Evolutionary conservation across 2,113 vertebrate genomes (phyloP).

Genomic region (Phalacrocorax aristotelis): DNA sequence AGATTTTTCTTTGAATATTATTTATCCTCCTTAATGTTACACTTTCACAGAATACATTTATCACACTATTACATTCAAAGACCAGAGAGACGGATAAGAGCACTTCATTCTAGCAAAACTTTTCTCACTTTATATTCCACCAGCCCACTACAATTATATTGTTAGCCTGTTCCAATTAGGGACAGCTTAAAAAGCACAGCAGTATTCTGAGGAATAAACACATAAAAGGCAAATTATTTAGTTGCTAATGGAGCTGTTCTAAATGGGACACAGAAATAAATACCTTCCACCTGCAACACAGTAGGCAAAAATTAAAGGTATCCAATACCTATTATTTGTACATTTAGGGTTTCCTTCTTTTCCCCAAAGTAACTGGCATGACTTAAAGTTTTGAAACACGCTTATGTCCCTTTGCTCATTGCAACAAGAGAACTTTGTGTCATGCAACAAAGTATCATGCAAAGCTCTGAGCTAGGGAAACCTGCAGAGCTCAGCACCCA

Average conservation of each 20-base stretch:
- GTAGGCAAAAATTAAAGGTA: not conserved
- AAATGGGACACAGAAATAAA: not conserved
- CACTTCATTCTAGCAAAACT: conserved; percentile 1
- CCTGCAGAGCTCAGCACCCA: not conserved
- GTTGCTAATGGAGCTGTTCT: not conserved
- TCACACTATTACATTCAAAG: not conserved
- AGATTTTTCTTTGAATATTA: not conserved
- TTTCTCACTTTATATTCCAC: not conserved
- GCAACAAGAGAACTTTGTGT: not conserved
- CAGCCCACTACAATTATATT: not conserved
- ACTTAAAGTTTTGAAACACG: not conserved
- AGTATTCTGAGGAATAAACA: conserved; percentile 10
- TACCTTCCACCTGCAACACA: not conserved
- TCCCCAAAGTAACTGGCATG: not conserved
- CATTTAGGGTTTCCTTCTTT: not conserved
- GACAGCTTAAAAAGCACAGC: conserved; percentile 23
- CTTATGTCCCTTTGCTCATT: not conserved
- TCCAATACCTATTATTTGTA: not conserved
- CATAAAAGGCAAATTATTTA: not conserved
- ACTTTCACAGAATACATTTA: not conserved
- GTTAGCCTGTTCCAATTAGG: not conserved
- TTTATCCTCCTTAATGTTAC: not conserved
- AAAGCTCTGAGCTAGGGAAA: not conserved
- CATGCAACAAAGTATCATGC: not conserved
- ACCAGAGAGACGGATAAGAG: not conserved